Evolutionary conservation across 2,113 vertebrate species (phyloP).

Genomic region (Amblyornis subalaris): DNA sequence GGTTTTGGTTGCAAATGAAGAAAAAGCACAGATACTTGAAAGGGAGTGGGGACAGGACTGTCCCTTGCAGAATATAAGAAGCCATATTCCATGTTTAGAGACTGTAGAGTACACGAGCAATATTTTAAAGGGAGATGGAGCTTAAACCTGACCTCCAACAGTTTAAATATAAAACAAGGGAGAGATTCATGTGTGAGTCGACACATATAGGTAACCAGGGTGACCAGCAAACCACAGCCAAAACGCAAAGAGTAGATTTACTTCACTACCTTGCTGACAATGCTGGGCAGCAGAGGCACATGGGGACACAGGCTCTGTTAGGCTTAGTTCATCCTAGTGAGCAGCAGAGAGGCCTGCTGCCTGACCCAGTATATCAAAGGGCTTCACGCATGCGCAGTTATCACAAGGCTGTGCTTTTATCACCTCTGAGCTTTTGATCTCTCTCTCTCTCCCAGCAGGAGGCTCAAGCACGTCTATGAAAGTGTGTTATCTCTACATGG

Average conservation of each 20-base stretch:
- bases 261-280: neutral
- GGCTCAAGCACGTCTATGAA: neutral
- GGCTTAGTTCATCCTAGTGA: neutral
- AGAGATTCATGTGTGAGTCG: neutral
- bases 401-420: neutral
- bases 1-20: neutral
- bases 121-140: neutral
- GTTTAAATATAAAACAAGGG: neutral
- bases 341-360: neutral
- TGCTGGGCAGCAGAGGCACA: neutral
- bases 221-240: accelerated
- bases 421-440: neutral
- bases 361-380: neutral
- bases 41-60: neutral
- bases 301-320: neutral
- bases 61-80: neutral
- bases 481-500: neutral
- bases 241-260: neutral
- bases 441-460: neutral
- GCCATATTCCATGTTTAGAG: neutral
- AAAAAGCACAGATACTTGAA: neutral
- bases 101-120: neutral
- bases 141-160: neutral
- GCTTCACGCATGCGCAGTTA: neutral
- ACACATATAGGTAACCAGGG: neutral